Evolutionary conservation across 37 sponge, comb jelly and placozoan genomes (phyloP).

Genomic region (Trichoplax adhaerens): DNA sequence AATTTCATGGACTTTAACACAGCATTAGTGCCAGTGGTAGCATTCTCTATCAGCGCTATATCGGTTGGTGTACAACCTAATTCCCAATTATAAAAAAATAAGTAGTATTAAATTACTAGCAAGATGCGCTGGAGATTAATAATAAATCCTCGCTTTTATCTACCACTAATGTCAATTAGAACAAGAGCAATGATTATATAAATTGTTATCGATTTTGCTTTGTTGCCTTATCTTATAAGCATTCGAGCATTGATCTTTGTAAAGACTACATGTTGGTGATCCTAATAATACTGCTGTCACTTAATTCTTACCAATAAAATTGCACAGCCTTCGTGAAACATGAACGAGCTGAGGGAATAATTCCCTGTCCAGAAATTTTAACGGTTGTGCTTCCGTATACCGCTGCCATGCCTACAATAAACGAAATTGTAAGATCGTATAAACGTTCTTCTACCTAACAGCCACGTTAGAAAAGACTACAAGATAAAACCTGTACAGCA

Average conservation of each 20-base stretch:
- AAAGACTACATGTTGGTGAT: neutral
- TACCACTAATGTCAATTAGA: too few relatives aligned
- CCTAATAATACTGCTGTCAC: neutral
- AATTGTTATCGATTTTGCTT: too few relatives aligned
- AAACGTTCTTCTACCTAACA: neutral
- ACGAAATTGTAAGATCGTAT: neutral
- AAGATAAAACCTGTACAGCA: constrained; percentile 3
- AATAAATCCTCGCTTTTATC: too few relatives aligned
- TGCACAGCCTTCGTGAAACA: constrained; percentile 30
- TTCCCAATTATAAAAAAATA: too few relatives aligned
- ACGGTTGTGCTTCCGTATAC: constrained; percentile 58
- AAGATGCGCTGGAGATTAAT: too few relatives aligned
- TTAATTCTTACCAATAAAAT: constrained; percentile 34
- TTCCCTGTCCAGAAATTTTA: constrained; percentile 56
- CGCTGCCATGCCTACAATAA: constrained; percentile 23
- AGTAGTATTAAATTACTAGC: too few relatives aligned
- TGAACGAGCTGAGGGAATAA: constrained; percentile 40
- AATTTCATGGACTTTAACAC: constrained; percentile 36
- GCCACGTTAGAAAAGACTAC: too few relatives aligned
- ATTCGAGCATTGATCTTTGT: too few relatives aligned
- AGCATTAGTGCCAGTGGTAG: constrained; percentile 36
- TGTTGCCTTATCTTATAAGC: too few relatives aligned
- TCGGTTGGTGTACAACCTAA: constrained; percentile 39
- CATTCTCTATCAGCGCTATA: constrained; percentile 62
- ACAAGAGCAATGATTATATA: too few relatives aligned